Base-by-base conservation (phyloP, 1,140 invertebrate species). In the Fragariocoptes setiger region DNA sequence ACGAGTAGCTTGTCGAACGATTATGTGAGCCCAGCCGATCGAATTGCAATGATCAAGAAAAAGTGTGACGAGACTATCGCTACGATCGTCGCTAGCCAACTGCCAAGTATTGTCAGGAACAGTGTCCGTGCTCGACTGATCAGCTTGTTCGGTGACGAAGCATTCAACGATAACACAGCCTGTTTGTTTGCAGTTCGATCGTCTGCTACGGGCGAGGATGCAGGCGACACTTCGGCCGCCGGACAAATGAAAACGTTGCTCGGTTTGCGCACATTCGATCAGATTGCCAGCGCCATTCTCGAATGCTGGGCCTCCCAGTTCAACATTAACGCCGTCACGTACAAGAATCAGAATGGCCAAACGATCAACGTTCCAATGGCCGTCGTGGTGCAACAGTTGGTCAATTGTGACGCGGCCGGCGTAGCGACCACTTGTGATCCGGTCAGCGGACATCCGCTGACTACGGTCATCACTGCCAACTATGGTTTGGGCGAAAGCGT, bases 381-480 rank as follows among this genome's bases (percentile, higher is more conserved):
- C 2, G 75, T 82, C n/a, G 74, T 77, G n/a, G 61, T 82, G 3
- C 77, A 82, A 53, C 62, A 65, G 50, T 70, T 82, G 68, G 67
- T 76, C 13, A 47, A 60, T 19, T 63, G 74, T 5, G 65, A 70
- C 31, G 56, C 62, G 1, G 71, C 76, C n/a, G 74, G 77, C 8
- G 76, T 80, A 0, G 56, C 80, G 52, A 80, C 80, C 53, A 76
- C 76, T 0, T 61, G 65, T 40, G 68, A 79, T 55, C 76, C 76
- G 0, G 60, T 65, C 0, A 67, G 63, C 20, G 71, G 67, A 1
- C 67, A 74, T 55, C 66, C 71, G 0, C 56, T 62, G 2, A 50
- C 62, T 37, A 65, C 79, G 35, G 55, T 69, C 14, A 67, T 82
- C 40, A 74, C 73, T 14, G 70, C 74, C 1, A 76, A 77, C 55